Evolutionary conservation across 2,888 invertebrate genomes (phyloP).

Genomic region (Acanthosepion lycidas): DNA sequence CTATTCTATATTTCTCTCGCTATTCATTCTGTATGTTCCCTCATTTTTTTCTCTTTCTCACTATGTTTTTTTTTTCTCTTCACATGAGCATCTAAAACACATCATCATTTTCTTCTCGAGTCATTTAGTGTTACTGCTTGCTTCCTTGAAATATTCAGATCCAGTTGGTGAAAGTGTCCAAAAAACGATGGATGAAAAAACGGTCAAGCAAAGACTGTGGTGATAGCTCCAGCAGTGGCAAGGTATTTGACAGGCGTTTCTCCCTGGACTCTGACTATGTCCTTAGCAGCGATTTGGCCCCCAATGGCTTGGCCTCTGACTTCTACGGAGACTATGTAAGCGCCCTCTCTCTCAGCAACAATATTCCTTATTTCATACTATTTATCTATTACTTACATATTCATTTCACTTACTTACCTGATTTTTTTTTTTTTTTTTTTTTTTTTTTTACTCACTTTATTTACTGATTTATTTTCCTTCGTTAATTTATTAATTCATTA

Average conservation of each 20-base stretch:
- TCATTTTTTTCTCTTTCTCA: not conserved
- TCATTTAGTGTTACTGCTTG: not conserved
- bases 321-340: constrained; percentile 37
- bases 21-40: no score
- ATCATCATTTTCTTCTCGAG: not conserved
- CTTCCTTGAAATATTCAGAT: constrained; percentile 44
- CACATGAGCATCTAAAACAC: not conserved
- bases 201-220: constrained; percentile 43
- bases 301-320: not conserved
- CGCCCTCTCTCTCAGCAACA: constrained; percentile 38
- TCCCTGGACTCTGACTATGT: constrained; percentile 23
- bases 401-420: not conserved
- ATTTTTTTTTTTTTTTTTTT: not conserved
- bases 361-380: not conserved
- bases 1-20: no score
- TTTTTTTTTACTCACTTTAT: constrained; percentile 6
- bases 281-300: constrained; percentile 34
- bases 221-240: constrained; percentile 16
- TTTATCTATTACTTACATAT: constrained; percentile 43
- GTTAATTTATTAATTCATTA: constrained; percentile 3
- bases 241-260: constrained; percentile 37
- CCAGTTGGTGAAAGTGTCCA: constrained; percentile 41
- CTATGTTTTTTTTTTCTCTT: not conserved
- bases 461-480: not conserved
- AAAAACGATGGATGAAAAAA: constrained; percentile 43